Conservation (phyloP, 2,113 vertebrate genomes). For the Rousettus leschenaultii region DNA sequence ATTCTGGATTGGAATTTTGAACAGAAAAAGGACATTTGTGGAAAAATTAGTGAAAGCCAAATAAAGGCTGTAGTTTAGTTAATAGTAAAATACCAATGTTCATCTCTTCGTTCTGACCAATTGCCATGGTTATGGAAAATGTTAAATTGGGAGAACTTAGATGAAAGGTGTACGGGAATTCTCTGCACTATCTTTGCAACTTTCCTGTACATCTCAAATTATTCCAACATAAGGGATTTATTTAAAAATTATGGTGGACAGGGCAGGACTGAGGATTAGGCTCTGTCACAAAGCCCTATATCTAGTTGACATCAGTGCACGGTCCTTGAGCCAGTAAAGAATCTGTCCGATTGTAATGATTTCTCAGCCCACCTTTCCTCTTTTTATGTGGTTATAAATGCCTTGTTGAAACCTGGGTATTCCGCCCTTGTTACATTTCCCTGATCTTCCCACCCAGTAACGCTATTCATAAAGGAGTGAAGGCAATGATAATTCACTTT, state of each 20-base stretch:
- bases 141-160: background rate
- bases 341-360: background rate
- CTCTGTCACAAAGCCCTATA: background rate
- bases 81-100: background rate
- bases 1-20: background rate
- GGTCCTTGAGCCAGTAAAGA: background rate
- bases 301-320: background rate
- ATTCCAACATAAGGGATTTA: background rate
- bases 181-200: background rate
- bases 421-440: background rate
- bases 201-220: background rate
- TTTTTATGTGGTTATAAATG: background rate
- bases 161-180: background rate
- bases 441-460: background rate
- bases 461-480: background rate
- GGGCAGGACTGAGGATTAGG: background rate
- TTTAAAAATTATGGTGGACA: background rate
- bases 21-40: background rate
- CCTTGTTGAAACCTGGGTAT: background rate
- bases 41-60: background rate
- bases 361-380: background rate
- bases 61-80: background rate
- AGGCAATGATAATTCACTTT: background rate
- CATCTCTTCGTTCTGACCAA: background rate
- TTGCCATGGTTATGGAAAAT: background rate